A percentile compares a stretch with the other conserved stretches of the same genome.
phyloP scores from a whole-genome alignment of 2,888 invertebrate genomes.

The Diaphora mendica region DNA sequence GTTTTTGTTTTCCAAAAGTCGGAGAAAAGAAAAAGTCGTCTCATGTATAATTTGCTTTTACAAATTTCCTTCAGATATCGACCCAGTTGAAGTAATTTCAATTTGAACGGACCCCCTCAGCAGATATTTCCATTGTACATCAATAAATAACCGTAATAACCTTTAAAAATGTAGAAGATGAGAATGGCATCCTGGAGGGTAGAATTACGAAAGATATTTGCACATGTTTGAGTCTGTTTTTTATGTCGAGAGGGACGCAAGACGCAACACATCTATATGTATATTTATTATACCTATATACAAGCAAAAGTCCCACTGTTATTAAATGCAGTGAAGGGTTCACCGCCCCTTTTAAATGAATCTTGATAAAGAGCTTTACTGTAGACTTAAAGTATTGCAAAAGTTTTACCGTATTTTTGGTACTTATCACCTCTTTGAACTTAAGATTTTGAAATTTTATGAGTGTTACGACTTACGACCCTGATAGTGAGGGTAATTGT shows the following conservation, averaged over 20 bases:
- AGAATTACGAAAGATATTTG: slow-evolving; percentile 6
- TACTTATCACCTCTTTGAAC: neutral
- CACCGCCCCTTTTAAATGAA: slow-evolving; percentile 51
- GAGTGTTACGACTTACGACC: neutral
- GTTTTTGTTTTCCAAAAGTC: neutral
- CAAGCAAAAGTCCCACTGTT: slow-evolving; percentile 29
- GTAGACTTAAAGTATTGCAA: slow-evolving; percentile 19
- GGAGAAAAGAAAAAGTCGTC: neutral
- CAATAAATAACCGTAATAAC: slow-evolving; percentile 23
- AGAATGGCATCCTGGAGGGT: slow-evolving; percentile 18
- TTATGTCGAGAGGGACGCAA: slow-evolving; percentile 28
- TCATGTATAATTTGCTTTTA: neutral
- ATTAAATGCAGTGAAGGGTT: slow-evolving; percentile 41
- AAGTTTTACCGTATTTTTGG: slow-evolving; percentile 31
- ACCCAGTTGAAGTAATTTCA: neutral
- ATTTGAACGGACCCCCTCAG: neutral
- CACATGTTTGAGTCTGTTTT: slow-evolving; percentile 30
- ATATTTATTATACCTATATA: slow-evolving; percentile 15
- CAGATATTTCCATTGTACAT: slow-evolving; percentile 20
- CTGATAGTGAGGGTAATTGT: neutral
- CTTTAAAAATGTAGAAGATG: slow-evolving; percentile 14
- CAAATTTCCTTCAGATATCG: neutral
- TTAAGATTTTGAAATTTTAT: neutral
- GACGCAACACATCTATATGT: slow-evolving; percentile 21
- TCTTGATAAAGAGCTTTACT: slow-evolving; percentile 50